A percentile compares a stretch with the other conserved stretches of the same genome.
phyloP scores from a whole-genome alignment of 1,140 invertebrate species.

The Solenopsis invicta region DNA sequence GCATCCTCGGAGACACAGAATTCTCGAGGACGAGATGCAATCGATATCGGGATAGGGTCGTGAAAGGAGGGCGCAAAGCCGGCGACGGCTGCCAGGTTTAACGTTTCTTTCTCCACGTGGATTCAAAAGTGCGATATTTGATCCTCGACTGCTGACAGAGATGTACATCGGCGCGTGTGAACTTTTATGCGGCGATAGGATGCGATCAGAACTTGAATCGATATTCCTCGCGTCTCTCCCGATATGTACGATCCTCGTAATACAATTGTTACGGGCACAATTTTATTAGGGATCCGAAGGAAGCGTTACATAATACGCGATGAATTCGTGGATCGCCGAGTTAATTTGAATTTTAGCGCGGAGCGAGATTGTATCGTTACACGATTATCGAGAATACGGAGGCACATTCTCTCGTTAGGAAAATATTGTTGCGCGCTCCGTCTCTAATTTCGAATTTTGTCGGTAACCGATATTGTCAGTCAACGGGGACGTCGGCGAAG shows the following conservation, averaged over 20 bases:
- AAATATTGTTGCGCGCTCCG: slow-evolving; percentile 13
- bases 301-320: background rate
- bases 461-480: slow-evolving; percentile 19
- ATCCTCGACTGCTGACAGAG: background rate
- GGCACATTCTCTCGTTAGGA: background rate
- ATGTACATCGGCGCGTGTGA: background rate
- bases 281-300: background rate
- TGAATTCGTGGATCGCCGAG: background rate
- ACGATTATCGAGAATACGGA: background rate
- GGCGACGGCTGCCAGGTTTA: slow-evolving; percentile 50
- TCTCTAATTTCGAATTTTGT: slow-evolving; percentile 17
- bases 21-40: slow-evolving; percentile 28
- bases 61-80: slow-evolving; percentile 37
- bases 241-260: background rate
- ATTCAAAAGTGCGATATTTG: slow-evolving; percentile 54
- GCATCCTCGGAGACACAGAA: slow-evolving; percentile 46
- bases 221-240: slow-evolving; percentile 6
- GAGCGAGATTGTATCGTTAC: background rate
- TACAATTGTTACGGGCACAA: background rate
- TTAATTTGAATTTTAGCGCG: slow-evolving; percentile 5
- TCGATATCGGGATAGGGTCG: slow-evolving; percentile 55
- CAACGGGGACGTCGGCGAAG: background rate
- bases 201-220: background rate
- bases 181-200: background rate
- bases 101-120: slow-evolving; percentile 49